Conservation (phyloP, 2,888 invertebrate genomes). For the Steinernema scapterisci region DNA sequence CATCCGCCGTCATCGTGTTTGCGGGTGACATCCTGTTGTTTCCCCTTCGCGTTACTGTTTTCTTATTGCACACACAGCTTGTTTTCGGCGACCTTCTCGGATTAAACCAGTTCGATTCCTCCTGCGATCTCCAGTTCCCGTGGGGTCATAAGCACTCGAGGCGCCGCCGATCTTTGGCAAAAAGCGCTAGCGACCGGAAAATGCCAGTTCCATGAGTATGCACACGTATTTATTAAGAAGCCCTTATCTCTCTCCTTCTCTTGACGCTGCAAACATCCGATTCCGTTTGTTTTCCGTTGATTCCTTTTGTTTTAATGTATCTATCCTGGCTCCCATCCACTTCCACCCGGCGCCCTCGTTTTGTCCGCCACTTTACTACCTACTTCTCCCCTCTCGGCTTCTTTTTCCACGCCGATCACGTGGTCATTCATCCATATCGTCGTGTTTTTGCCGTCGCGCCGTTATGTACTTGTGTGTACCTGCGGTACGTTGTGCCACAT, state of each 20-base stretch:
- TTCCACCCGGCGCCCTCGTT: background rate
- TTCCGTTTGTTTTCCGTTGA: background rate
- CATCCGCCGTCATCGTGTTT: background rate
- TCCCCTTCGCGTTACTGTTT: too few species aligned
- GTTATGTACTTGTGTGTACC: background rate
- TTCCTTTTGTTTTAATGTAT: background rate
- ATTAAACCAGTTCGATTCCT: slow-evolving; percentile 13
- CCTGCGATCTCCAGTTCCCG: background rate
- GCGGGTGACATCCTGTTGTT: background rate
- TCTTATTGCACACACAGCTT: background rate
- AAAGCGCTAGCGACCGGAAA: slow-evolving; percentile 1
- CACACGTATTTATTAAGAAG: background rate
- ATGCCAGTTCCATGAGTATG: slow-evolving; percentile 12
- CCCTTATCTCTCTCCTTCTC: background rate
- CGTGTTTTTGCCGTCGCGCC: background rate
- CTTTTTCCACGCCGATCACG: background rate
- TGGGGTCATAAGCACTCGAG: background rate
- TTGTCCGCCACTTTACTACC: background rate
- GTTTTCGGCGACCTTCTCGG: background rate
- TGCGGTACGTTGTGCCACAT: background rate
- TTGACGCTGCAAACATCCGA: background rate
- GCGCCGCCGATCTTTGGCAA: background rate
- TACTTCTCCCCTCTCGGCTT: background rate
- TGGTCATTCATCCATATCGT: background rate
- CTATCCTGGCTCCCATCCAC: background rate